phyloP scores from a whole-genome alignment of 2,797 vertebrate genomes.

The Poeciliopsis gracilis region DNA sequence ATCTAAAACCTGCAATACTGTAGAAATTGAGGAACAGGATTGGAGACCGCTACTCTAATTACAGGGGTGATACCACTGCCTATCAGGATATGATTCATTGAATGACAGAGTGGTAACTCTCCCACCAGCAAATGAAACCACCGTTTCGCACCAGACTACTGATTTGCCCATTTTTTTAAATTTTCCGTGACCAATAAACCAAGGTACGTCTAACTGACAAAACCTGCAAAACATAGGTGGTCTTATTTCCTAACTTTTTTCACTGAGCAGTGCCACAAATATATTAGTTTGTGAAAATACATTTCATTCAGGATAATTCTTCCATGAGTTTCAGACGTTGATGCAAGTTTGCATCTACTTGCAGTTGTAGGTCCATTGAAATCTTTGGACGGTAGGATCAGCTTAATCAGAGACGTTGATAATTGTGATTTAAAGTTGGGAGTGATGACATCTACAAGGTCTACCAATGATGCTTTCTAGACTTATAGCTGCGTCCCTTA shows the following conservation, averaged over 20 bases:
- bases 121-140: background rate
- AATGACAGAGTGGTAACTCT: background rate
- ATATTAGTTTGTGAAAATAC: background rate
- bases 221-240: background rate
- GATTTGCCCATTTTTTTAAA: background rate
- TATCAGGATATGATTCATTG: background rate
- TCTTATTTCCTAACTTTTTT: background rate
- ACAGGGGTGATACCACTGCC: background rate
- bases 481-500: background rate
- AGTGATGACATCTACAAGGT: background rate
- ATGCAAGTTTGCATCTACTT: background rate
- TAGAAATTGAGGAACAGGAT: background rate
- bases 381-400: background rate
- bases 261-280: background rate
- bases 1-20: background rate
- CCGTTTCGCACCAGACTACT: background rate
- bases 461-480: background rate
- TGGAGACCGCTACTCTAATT: background rate
- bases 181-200: background rate
- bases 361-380: background rate
- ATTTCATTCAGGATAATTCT: background rate
- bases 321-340: slow-evolving; percentile 9
- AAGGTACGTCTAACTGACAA: background rate
- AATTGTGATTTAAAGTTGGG: background rate
- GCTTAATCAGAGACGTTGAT: background rate